These are phyloP conservation scores for Himalopsyche tibetana DNA, from an alignment of 2,888 invertebrate species.

Conservation along the genomic window DNA sequence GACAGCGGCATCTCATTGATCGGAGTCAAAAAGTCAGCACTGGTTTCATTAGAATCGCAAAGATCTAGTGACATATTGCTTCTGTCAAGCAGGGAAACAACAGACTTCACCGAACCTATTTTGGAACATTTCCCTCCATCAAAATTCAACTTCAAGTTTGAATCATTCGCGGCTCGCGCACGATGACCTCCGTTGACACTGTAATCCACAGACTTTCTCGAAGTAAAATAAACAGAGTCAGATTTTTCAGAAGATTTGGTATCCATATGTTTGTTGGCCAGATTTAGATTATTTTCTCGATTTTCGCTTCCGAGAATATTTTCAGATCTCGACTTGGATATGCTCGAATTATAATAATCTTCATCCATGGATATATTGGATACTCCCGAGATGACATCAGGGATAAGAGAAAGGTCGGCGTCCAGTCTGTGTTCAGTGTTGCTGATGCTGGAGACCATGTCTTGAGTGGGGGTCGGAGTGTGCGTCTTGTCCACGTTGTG, in stretches of 20 bases:
- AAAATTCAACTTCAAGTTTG: slow-evolving; percentile 73
- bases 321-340: slow-evolving; percentile 75
- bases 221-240: slow-evolving; percentile 75
- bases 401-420: slow-evolving; percentile 72
- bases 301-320: slow-evolving; percentile 75
- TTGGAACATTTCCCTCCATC: slow-evolving; percentile 72
- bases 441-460: slow-evolving; percentile 77
- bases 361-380: slow-evolving; percentile 76
- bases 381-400: slow-evolving; percentile 75
- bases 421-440: slow-evolving; percentile 74
- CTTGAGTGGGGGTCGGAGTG: slow-evolving; percentile 76
- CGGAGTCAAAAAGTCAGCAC: slow-evolving; percentile 76
- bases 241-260: slow-evolving; percentile 68
- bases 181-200: slow-evolving; percentile 70
- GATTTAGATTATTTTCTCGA: slow-evolving; percentile 69
- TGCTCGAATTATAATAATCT: slow-evolving; percentile 73
- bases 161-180: slow-evolving; percentile 71
- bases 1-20: slow-evolving; percentile 77
- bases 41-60: slow-evolving; percentile 76
- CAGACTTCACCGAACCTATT: slow-evolving; percentile 70
- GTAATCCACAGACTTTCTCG: slow-evolving; percentile 75
- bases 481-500: slow-evolving; percentile 70
- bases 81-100: slow-evolving; percentile 68
- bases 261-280: slow-evolving; percentile 70
- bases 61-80: slow-evolving; percentile 75